Base-by-base conservation (phyloP, 2,113 vertebrate species). In the Nettapus auritus region DNA sequence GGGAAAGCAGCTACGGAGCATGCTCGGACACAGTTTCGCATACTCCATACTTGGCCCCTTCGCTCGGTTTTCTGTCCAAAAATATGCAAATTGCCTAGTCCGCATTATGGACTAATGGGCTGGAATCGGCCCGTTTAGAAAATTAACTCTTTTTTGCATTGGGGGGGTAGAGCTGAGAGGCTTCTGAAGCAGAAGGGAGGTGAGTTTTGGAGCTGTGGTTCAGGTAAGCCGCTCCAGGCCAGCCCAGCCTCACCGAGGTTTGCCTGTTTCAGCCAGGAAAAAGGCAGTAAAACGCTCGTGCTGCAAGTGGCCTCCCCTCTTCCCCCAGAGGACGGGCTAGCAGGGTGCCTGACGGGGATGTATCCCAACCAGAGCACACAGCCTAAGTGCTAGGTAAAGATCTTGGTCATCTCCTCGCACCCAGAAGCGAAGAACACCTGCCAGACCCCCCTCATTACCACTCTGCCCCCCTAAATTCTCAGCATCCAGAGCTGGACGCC, bases 51-150 rank as follows among this genome's bases (percentile, higher is more conserved):
- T 94, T 95, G 97, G 94, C 85, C 88, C 70, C 88, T 95, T 82
- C 13, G 44, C 82, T 93, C 33, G 6, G 84, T 95, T 97, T 97
- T 96, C 91, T 82, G 94, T 94, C 94, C 96, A 96, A 97, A 97
- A 97, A 50, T 97, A 97, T 96, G 92, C 89, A 97, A 97, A 97
- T 93, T 97, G 95, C 95, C 94, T 97, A 97, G 82, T 96, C 81
- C 59, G 59, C 86, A 97, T 94, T 97, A 95, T 74, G 97, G 97
- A 96, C 95, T 92, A 97, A 97, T 53, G 88, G 95, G 80, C 66
- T 97, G 87, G 78, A 97, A 96, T 90, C 13, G 26, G 91, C 82
- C 90, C 80, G 84, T 85, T 75, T 88, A 84, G 96, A 48, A 86
- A 73, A 64, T 97, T 98, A 97, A 97, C 97, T 94, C 97, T 97